Evolutionary conservation across 2,888 invertebrate species (phyloP), one percentile per base, ranked within the genome.

Genomic region (Phyto melanocephala): DNA sequence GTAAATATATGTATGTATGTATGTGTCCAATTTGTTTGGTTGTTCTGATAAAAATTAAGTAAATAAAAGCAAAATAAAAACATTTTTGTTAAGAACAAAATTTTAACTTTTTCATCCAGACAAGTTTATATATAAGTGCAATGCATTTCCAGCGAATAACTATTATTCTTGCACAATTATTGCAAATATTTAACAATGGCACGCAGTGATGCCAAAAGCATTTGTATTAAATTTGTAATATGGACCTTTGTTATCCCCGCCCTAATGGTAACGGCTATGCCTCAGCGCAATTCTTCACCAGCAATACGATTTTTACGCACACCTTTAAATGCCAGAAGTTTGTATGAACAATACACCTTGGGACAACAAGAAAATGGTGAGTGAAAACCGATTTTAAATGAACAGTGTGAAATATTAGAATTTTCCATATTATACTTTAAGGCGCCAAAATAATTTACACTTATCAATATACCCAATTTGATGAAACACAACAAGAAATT

Each of bases 281-380:
- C 40, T 33, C 24, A 22, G 6, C 24, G 8, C 28, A 45, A 15
- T 10, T 8, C 17, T 4, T 7, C n/a, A n/a, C 37, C 40, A 24
- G 4, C 17, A 0, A 6, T 8, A 20, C 3, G 10, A 11, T 33
- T 52, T 0, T 8, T 7, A 1, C 28, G n/a, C 22, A 7, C 37
- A 1, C 13, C 33, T 3, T 11, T 42, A 10, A 17, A 45, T 1
- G 67, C 24, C 20, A 28, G 52, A 37, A 82, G 47, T 28, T 37
- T 74, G 5, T 75, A 75, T 20, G 82, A 85, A 8, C 75, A 82
- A 45, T 85, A 74, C 17, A 82, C 70, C 15, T 62, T 84, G 72
- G 85, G 83, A 15, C 58, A 68, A 33, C 15, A 20, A 22, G 76
- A 76, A 24, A 58, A 74, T 8, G 80, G 85, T 85, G 28, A 68